Conservation (phyloP, 2,113 vertebrate genomes). For the Semnopithecus entellus region DNA sequence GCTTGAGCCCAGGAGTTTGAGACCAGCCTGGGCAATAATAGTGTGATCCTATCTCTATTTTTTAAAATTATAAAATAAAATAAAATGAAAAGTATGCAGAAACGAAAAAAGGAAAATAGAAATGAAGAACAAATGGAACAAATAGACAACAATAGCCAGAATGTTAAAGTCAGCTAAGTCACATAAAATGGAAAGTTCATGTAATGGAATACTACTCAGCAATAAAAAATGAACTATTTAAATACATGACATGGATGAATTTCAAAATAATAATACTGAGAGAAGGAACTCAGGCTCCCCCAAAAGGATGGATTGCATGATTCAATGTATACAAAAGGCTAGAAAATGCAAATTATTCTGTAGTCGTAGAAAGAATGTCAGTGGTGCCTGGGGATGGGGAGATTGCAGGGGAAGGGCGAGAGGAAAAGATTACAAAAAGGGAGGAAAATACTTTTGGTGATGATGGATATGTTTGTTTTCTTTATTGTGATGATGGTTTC, state of each 20-base stretch:
- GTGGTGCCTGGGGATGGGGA: neutral
- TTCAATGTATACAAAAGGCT: neutral
- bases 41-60: no score
- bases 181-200: neutral
- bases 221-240: neutral
- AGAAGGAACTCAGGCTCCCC: neutral
- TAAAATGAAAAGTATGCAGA: neutral
- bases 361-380: neutral
- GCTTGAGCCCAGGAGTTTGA: no score
- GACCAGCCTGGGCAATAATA: no score
- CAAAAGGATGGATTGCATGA: neutral
- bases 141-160: neutral
- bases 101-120: neutral
- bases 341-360: constrained; percentile 14
- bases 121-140: neutral
- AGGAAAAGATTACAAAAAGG: neutral
- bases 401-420: neutral
- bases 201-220: neutral
- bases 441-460: neutral
- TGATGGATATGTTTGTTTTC: constrained; percentile 3
- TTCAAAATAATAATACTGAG: neutral
- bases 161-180: neutral
- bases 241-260: neutral
- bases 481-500: neutral
- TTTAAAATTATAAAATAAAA: no score